Percentiles rank a stretch among this genome's conserved stretches.
Conservation (phyloP, 2,797 vertebrate genomes). For the Protosalanx chinensis region DNA sequence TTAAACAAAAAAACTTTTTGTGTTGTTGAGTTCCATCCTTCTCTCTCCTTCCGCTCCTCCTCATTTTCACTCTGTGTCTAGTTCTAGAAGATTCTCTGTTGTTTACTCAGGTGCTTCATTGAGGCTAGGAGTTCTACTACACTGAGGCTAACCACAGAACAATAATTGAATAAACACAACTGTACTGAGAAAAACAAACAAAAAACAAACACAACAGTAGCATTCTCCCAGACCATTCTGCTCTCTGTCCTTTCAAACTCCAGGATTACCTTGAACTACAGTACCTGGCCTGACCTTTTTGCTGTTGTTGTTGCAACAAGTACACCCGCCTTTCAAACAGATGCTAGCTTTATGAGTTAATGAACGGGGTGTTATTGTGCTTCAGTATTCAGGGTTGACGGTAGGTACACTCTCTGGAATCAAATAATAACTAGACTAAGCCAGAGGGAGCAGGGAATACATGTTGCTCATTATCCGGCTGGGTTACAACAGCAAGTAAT, state of each 20-base stretch:
- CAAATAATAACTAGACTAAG: slow-evolving; percentile 53
- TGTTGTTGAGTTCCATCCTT: slow-evolving; percentile 14
- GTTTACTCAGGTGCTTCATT: slow-evolving; percentile 60
- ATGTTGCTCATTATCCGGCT: slow-evolving; percentile 57
- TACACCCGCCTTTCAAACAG: slow-evolving; percentile 39
- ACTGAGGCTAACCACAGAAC: slow-evolving; percentile 39
- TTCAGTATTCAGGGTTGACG: slow-evolving; percentile 59
- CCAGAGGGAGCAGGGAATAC: slow-evolving; percentile 35
- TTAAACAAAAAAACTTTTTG: neutral
- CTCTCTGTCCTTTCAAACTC: slow-evolving; percentile 38
- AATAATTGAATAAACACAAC: slow-evolving; percentile 51
- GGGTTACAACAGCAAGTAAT: slow-evolving; percentile 50
- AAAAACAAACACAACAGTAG: slow-evolving; percentile 49
- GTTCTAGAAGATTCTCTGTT: slow-evolving; percentile 27
- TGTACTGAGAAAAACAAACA: slow-evolving; percentile 50
- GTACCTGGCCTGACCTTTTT: slow-evolving; percentile 31
- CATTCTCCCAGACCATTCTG: slow-evolving; percentile 30
- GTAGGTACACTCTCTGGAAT: slow-evolving; percentile 52
- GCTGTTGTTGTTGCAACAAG: neutral
- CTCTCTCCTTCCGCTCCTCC: slow-evolving; percentile 13
- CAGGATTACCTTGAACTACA: slow-evolving; percentile 36
- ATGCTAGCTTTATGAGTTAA: slow-evolving; percentile 52
- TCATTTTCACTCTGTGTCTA: slow-evolving; percentile 10
- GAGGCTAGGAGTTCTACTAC: slow-evolving; percentile 38
- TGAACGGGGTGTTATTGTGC: slow-evolving; percentile 51